A percentile compares a stretch with the other conserved stretches of the same genome.
Evolutionary conservation across 2,888 invertebrate species (phyloP).

Genomic region (Sacculina carcini): DNA sequence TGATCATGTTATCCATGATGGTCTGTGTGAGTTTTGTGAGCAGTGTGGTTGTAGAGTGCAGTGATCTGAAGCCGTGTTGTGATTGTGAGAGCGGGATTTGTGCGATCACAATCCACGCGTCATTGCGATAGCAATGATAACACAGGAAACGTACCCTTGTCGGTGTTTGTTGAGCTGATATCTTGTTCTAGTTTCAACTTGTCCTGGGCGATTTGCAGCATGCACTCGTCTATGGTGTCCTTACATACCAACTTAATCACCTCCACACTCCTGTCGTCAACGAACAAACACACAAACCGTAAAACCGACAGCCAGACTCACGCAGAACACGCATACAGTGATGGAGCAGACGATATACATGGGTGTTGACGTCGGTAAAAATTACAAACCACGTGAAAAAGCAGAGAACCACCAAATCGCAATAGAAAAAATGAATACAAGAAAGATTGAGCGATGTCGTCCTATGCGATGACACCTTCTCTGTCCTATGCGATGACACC

Average conservation of each 20-base stretch:
- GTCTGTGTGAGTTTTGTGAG: no score
- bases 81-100: no score
- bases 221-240: constrained; percentile 76
- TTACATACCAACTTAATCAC: constrained; percentile 60
- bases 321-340: no score
- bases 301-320: no score
- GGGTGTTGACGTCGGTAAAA: background rate
- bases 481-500: constrained; percentile 38
- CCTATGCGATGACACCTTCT: constrained; percentile 21
- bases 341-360: background rate
- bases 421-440: background rate
- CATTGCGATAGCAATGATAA: no score
- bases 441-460: background rate
- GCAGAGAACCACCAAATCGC: background rate
- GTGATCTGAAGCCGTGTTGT: no score
- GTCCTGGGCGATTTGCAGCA: constrained; percentile 62
- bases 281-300: no score
- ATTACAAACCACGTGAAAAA: constrained; percentile 4
- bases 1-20: no score
- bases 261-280: constrained; percentile 41
- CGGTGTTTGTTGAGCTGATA: no score
- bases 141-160: no score
- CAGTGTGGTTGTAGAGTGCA: no score
- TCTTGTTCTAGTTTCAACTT: constrained; percentile 76
- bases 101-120: no score